These are phyloP conservation scores for Heliconius eleuchia DNA, from an alignment of 1,140 invertebrate species.

Conservation along the genomic window DNA sequence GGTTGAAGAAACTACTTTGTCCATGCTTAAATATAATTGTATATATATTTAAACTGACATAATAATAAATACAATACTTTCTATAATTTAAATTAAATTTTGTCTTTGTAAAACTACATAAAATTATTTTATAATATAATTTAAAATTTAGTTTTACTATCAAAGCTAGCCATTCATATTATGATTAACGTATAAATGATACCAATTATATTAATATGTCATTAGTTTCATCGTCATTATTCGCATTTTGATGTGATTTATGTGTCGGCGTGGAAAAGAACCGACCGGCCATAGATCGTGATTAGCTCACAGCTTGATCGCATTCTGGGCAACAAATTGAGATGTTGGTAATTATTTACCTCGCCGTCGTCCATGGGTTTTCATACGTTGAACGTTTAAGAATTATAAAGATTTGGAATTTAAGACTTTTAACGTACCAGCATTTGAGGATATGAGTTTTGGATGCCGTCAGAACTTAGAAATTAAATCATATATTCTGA, in stretches of 20 bases:
- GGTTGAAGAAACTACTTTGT: too few relatives aligned
- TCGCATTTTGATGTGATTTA: constrained; percentile 57
- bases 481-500: too few relatives aligned
- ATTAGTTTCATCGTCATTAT: constrained; percentile 40
- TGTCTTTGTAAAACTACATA: too few relatives aligned
- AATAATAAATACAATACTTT: too few relatives aligned
- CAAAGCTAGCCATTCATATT: neutral
- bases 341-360: constrained; percentile 59
- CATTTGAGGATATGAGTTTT: neutral
- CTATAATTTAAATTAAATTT: too few relatives aligned
- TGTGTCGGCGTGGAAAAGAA: constrained; percentile 40
- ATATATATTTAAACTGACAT: too few relatives aligned
- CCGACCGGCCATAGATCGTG: constrained; percentile 48
- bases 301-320: constrained; percentile 54
- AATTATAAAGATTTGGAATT: neutral
- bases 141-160: too few relatives aligned
- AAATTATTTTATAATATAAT: too few relatives aligned
- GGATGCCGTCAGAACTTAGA: neutral
- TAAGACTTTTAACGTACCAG: neutral
- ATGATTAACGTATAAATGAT: constrained; percentile 15
- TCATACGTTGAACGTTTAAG: neutral
- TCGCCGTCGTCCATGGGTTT: constrained; percentile 49
- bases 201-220: constrained; percentile 27
- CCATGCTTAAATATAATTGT: too few relatives aligned
- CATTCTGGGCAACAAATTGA: constrained; percentile 55